phyloP scores from a whole-genome alignment of 2,113 vertebrate genomes.

The Aphyosemion australe region DNA sequence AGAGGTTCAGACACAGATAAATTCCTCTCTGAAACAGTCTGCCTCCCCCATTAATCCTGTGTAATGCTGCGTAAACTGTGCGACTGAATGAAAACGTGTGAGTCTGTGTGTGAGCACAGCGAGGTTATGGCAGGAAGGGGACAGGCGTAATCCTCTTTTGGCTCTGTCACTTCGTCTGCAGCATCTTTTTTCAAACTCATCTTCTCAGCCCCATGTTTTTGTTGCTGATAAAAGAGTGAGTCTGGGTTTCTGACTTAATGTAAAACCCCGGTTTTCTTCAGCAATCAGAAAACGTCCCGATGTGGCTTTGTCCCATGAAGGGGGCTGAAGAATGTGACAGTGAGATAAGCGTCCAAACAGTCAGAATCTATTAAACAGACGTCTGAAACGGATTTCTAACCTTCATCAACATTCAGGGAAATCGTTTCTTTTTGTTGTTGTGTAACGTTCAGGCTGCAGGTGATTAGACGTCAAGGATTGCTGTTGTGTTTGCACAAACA shows the following conservation, averaged over 20 bases:
- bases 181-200: conserved; percentile 41
- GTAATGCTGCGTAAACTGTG: conserved; percentile 69
- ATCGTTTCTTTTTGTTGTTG: conserved; percentile 21
- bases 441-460: conserved; percentile 9
- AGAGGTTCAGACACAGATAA: conserved; percentile 70
- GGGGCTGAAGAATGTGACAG: conserved; percentile 20
- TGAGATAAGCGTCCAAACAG: conserved; percentile 17
- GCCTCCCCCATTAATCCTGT: conserved; percentile 65
- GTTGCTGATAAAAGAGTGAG: conserved; percentile 1
- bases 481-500: conserved; percentile 22
- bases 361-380: conserved; percentile 29
- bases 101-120: conserved; percentile 37
- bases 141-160: conserved; percentile 49
- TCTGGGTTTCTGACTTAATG: not conserved
- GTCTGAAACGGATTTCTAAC: conserved; percentile 41
- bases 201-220: conserved; percentile 48
- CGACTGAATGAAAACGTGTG: conserved; percentile 63
- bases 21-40: conserved; percentile 65
- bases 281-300: conserved; percentile 5
- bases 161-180: conserved; percentile 36
- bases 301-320: conserved; percentile 2
- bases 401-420: conserved; percentile 24
- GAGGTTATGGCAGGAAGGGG: conserved; percentile 46
- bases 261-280: conserved; percentile 5
- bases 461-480: conserved; percentile 1